Evolutionary conservation across 2,113 vertebrate species (phyloP), one percentile per base, ranked within the genome.

Genomic region (Cettia cetti): DNA sequence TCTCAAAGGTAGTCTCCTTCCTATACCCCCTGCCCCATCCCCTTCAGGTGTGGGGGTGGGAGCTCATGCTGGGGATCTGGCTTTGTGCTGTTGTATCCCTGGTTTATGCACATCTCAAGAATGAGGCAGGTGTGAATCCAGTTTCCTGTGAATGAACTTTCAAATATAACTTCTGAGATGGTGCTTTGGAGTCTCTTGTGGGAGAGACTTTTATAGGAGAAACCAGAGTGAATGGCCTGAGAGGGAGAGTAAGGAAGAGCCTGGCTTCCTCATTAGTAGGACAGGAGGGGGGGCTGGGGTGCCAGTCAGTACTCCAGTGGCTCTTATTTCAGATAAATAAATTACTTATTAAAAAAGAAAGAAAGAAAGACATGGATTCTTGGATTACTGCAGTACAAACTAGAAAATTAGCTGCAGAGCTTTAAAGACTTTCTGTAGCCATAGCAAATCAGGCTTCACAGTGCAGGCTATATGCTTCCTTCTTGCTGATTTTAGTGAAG

Each of bases 291-390:
- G 15, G 0, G 4, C 23, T 47, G 31, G 12, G 12, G 8, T 70
- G 24, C 35, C 31, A 39, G 8, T 72, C 37, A 65, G 16, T 57
- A 44, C 22, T 65, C 28, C 37, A 49, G n/a, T 59, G 26, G 22
- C 31, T 91, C 23, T 60, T 79, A 47, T 8, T 86, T 70, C 3
- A 15, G 57, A 30, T 53, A 6, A 35, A 23, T 33, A 27, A 79
- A 16, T 78, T 44, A 11, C 69, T 72, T 61, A 56, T 42, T 8
- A 1, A 30, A 72, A 21, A 63, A 45, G 53, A 31, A n/a, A n/a
- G n/a, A 30, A 59, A 19, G 10, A 37, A 40, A 15, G 1, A 50
- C 15, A 35, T 0, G 0, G 5, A 15, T 13, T 56, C 7, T 17
- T 20, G 3, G 30, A 30, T 72, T 71, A 57, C 17, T 87, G 40